Evolutionary conservation across 2,888 invertebrate species (phyloP).

Genomic region (Drosophila recens): DNA sequence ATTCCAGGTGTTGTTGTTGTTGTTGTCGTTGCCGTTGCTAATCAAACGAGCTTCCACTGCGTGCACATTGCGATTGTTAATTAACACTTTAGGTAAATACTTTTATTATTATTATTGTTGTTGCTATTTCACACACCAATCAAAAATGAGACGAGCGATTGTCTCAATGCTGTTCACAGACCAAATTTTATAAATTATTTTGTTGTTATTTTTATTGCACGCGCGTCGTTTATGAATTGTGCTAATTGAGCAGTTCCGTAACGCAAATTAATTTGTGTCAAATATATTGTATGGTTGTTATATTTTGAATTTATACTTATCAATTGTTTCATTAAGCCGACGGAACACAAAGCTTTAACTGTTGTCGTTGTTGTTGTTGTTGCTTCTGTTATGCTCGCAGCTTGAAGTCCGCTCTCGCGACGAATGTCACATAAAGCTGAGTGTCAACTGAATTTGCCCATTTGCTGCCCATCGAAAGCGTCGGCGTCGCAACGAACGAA

Average conservation of each 20-base stretch:
- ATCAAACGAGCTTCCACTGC: conserved; percentile 40
- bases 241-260: conserved; percentile 74
- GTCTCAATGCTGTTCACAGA: conserved; percentile 19
- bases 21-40: conserved; percentile 33
- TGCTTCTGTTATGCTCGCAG: conserved; percentile 30
- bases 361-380: conserved; percentile 29
- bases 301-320: conserved; percentile 12
- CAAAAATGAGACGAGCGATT: not conserved
- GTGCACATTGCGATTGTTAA: conserved; percentile 39
- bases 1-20: conserved; percentile 75
- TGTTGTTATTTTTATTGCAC: conserved; percentile 50
- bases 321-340: conserved; percentile 48
- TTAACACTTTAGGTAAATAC: conserved; percentile 21
- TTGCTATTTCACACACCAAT: conserved; percentile 29
- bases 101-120: conserved; percentile 2
- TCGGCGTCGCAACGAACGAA: conserved; percentile 42
- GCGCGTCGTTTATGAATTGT: conserved; percentile 43
- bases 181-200: conserved; percentile 31
- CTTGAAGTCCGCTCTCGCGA: conserved; percentile 72
- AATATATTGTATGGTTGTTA: conserved; percentile 46
- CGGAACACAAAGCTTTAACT: conserved; percentile 56
- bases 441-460: conserved; percentile 72
- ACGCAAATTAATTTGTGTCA: conserved; percentile 73
- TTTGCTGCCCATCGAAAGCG: conserved; percentile 52
- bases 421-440: conserved; percentile 80